phyloP scores from a whole-genome alignment of 2,113 vertebrate species.

The Oenanthe melanoleuca region DNA sequence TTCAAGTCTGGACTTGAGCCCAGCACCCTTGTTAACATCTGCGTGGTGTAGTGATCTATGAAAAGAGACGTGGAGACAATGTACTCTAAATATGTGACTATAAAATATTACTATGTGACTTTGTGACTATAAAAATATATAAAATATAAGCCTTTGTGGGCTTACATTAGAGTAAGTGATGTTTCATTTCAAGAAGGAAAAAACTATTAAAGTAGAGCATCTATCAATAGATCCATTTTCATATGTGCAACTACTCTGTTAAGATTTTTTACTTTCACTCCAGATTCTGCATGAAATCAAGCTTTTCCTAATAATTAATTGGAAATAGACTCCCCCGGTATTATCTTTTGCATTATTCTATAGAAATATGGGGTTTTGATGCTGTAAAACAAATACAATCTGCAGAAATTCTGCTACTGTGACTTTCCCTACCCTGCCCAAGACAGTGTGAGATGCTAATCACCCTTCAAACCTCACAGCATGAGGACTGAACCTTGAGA shows the following conservation, averaged over 20 bases:
- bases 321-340: neutral
- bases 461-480: neutral
- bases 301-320: neutral
- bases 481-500: neutral
- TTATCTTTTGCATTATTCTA: neutral
- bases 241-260: neutral
- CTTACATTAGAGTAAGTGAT: neutral
- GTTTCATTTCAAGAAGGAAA: neutral
- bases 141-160: neutral
- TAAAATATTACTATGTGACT: neutral
- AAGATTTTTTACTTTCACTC: neutral
- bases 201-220: neutral
- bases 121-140: neutral
- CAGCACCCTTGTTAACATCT: neutral
- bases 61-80: neutral
- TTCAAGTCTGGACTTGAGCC: neutral
- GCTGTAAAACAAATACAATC: neutral
- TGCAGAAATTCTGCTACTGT: neutral
- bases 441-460: neutral
- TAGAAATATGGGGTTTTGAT: neutral
- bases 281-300: neutral
- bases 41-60: neutral
- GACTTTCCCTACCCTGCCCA: neutral
- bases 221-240: neutral
- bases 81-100: neutral